Percentiles rank a stretch among this genome's conserved stretches.
Conservation (phyloP, 2,888 invertebrate species). For the Rhabditoides inermis region DNA sequence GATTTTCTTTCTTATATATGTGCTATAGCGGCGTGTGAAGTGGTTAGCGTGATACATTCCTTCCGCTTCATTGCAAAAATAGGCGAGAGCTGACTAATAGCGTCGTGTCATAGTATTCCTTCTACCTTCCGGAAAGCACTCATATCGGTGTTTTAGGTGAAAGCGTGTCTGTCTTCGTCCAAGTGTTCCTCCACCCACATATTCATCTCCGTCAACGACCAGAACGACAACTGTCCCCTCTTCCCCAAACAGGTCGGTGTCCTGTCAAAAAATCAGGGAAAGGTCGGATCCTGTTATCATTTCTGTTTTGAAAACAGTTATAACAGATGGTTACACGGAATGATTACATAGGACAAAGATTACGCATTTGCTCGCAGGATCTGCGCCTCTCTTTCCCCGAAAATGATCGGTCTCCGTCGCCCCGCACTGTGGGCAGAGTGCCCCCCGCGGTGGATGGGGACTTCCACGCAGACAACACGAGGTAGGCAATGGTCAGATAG, state of each 20-base stretch:
- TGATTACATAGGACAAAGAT: neutral
- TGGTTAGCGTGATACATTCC: too few species aligned
- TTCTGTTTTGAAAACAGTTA: too few species aligned
- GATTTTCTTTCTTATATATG: neutral
- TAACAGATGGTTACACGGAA: too few species aligned
- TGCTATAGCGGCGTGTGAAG: neutral
- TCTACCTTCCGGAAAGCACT: too few species aligned
- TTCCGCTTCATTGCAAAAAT: too few species aligned
- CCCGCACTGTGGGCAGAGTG: constrained; percentile 21
- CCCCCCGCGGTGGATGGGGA: constrained; percentile 29
- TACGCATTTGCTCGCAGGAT: constrained; percentile 6
- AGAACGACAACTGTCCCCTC: constrained; percentile 38
- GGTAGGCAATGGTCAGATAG: too few species aligned
- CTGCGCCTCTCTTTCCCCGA: constrained; percentile 20
- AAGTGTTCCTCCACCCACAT: constrained; percentile 26
- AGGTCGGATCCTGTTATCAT: too few species aligned
- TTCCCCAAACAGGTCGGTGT: constrained; percentile 23
- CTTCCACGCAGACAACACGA: constrained; percentile 30
- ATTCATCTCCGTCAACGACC: constrained; percentile 33
- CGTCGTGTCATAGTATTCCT: too few species aligned
- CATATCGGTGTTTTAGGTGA: too few species aligned
- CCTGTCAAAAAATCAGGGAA: too few species aligned
- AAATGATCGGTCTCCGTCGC: constrained; percentile 17
- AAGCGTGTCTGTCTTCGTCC: too few species aligned
- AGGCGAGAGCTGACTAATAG: too few species aligned